phyloP scores from a whole-genome alignment of 2,797 vertebrate species.

The Hozukius guyotensis region DNA sequence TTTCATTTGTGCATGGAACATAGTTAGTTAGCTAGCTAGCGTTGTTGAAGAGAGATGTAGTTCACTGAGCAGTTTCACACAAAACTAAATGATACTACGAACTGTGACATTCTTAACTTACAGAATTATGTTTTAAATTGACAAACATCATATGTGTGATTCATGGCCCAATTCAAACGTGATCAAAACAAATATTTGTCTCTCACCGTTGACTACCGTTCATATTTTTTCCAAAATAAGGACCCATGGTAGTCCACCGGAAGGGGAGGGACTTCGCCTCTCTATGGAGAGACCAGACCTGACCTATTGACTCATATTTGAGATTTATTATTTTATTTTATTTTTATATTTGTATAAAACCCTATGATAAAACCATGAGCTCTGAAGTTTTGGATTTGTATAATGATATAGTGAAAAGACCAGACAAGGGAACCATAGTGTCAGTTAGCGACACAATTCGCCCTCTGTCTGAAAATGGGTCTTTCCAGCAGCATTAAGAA shows the following conservation, averaged over 20 bases:
- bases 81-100: too few relatives aligned
- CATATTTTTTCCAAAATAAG: too few relatives aligned
- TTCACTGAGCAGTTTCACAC: too few relatives aligned
- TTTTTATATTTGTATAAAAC: slow-evolving; percentile 23
- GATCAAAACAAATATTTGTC: too few relatives aligned
- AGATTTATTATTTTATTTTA: slow-evolving; percentile 1
- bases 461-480: slow-evolving; percentile 41
- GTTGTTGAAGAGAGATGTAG: too few relatives aligned
- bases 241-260: accelerated
- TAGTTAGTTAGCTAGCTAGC: too few relatives aligned
- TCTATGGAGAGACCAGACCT: not conserved
- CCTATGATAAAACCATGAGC: not conserved
- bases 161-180: accelerated
- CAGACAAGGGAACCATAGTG: slow-evolving; percentile 17
- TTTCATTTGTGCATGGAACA: too few relatives aligned
- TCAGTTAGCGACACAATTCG: slow-evolving; percentile 18
- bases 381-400: not conserved
- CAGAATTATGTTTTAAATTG: too few relatives aligned
- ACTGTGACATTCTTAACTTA: accelerated
- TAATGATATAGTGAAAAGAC: not conserved
- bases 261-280: too few relatives aligned
- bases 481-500: slow-evolving; percentile 30
- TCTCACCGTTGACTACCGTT: accelerated
- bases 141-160: too few relatives aligned
- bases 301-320: slow-evolving; percentile 2